Percentiles rank a stretch among this genome's conserved stretches.
Evolutionary conservation across 2,113 vertebrate genomes (phyloP).

Genomic region (Festucalex cinctus): DNA sequence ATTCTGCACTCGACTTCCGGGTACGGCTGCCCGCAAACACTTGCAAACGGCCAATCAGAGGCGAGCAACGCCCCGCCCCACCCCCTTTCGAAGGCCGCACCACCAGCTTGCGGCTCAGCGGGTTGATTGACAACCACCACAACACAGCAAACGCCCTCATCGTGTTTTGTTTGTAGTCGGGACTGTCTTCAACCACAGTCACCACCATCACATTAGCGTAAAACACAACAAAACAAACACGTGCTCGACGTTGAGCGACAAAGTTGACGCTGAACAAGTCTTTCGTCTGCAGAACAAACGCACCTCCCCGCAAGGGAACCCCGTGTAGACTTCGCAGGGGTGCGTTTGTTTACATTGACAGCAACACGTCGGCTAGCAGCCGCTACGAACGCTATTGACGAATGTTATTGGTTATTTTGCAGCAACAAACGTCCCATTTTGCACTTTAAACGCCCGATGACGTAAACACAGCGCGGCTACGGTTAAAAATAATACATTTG

Average conservation of each 20-base stretch:
- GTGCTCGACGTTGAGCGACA: no score
- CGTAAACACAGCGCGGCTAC: background rate
- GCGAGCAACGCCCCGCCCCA: background rate
- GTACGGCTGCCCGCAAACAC: slow-evolving; percentile 47
- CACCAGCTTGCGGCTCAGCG: background rate
- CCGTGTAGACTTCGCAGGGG: slow-evolving; percentile 19
- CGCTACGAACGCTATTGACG: background rate
- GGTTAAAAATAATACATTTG: background rate
- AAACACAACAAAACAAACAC: background rate
- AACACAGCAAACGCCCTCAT: slow-evolving; percentile 13
- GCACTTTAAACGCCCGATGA: no score
- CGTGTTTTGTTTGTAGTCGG: background rate
- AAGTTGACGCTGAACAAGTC: background rate
- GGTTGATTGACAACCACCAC: slow-evolving; percentile 34
- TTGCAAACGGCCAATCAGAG: slow-evolving; percentile 48
- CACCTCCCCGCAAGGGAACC: background rate
- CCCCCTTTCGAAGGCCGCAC: background rate
- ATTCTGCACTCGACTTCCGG: slow-evolving; percentile 49
- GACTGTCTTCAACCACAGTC: background rate
- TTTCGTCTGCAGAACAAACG: background rate
- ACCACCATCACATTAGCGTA: background rate
- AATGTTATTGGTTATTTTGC: no score
- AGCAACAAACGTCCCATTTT: background rate
- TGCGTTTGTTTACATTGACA: slow-evolving; percentile 62
- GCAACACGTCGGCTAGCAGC: slow-evolving; percentile 25